Conservation (phyloP, 2,888 invertebrate species). For the Drosophila borborema region DNA sequence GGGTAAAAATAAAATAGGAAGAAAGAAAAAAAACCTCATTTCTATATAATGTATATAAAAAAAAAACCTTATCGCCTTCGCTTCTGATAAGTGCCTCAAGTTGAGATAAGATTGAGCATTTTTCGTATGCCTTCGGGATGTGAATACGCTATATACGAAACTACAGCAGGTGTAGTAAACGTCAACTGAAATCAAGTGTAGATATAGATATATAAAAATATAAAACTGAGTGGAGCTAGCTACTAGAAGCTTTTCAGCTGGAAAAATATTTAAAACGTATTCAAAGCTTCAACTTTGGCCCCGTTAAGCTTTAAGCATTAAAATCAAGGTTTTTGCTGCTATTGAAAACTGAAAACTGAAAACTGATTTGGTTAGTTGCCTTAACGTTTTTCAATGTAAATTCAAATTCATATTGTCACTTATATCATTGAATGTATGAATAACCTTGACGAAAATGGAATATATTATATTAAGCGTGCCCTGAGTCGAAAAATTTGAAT, state of each 20-base stretch:
- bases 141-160: conserved; percentile 5
- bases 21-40: conserved; percentile 11
- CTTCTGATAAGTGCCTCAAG: conserved; percentile 62
- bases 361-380: conserved; percentile 4
- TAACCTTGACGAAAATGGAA: conserved; percentile 3
- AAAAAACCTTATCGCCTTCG: conserved; percentile 62
- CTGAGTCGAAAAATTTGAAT: background rate
- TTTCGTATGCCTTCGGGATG: conserved; percentile 9
- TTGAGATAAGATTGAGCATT: conserved; percentile 65
- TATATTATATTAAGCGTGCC: conserved; percentile 11
- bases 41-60: conserved; percentile 20
- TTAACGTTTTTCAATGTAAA: conserved; percentile 1
- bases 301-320: background rate
- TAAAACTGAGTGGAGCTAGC: background rate
- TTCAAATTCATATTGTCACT: conserved; percentile 9
- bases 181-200: conserved; percentile 22
- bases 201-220: background rate
- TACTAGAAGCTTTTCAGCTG: background rate
- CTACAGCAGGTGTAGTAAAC: conserved; percentile 26
- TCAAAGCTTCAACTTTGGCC: conserved; percentile 8
- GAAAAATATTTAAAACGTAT: background rate
- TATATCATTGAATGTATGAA: background rate
- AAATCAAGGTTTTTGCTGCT: conserved; percentile 13
- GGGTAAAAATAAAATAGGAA: conserved; percentile 26
- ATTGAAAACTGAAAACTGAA: conserved; percentile 3